phyloP scores from a whole-genome alignment of 1,140 invertebrate genomes.

The Charaxes varanes region DNA sequence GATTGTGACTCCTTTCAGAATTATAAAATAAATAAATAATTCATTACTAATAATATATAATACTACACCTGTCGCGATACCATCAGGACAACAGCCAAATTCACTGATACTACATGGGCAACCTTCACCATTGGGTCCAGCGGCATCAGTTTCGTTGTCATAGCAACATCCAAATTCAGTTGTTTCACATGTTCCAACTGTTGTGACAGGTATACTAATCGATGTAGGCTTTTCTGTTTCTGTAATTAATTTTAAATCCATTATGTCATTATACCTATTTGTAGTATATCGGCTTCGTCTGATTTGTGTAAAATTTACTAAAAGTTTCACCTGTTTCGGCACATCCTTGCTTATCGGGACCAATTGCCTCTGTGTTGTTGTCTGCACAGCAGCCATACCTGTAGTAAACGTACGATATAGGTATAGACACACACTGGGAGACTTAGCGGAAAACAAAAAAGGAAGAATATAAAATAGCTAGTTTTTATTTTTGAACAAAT shows the following conservation, averaged over 20 bases:
- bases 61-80: constrained; percentile 79
- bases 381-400: constrained; percentile 88
- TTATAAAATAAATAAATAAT: no score
- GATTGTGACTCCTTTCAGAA: no score
- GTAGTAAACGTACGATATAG: constrained; percentile 9
- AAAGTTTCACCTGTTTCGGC: constrained; percentile 45
- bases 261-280: no score
- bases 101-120: constrained; percentile 84
- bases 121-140: constrained; percentile 81
- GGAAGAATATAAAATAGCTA: no score
- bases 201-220: background rate
- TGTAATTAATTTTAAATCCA: constrained; percentile 7
- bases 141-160: constrained; percentile 81
- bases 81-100: constrained; percentile 94
- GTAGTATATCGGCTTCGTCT: background rate
- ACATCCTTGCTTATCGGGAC: constrained; percentile 80
- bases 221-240: constrained; percentile 6
- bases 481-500: no score
- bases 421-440: background rate
- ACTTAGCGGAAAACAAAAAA: no score
- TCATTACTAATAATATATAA: constrained; percentile 3
- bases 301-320: background rate
- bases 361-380: constrained; percentile 80
- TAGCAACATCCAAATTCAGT: constrained; percentile 85
- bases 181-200: constrained; percentile 63